Conservation (phyloP, 2,888 invertebrate species). For the Leptinotarsa haldemani region DNA sequence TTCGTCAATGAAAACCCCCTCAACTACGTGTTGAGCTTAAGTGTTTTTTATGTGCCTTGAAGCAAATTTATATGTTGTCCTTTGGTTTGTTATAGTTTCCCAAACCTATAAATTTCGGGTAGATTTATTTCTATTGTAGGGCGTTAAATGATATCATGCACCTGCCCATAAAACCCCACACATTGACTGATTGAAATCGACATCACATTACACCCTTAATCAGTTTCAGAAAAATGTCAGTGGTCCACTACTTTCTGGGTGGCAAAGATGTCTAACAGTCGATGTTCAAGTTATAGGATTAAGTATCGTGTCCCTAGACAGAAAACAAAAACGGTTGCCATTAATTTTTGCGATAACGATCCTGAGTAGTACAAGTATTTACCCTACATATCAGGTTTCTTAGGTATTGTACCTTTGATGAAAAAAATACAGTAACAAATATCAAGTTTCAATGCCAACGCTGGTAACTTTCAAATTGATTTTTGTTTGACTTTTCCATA, state of each 20-base stretch:
- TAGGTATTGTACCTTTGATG: background rate
- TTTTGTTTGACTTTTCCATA: no score
- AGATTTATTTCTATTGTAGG: no score
- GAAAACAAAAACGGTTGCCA: background rate
- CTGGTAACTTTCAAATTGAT: no score
- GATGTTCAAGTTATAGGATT: background rate
- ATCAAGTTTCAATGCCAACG: background rate
- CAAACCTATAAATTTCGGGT: no score
- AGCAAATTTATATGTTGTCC: no score
- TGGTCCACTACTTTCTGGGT: background rate
- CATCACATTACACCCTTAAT: background rate
- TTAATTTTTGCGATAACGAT: slow-evolving; percentile 3
- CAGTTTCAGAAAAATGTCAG: background rate
- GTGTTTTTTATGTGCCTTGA: no score
- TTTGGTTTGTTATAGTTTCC: no score
- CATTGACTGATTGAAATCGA: background rate
- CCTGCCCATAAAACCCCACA: slow-evolving; percentile 2
- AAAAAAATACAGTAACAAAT: background rate
- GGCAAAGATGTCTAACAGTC: background rate
- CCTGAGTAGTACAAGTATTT: background rate
- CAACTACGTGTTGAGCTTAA: no score
- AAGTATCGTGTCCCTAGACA: background rate
- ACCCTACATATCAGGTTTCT: background rate
- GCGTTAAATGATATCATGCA: background rate
- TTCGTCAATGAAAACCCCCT: no score